Evolutionary conservation across 2,113 vertebrate species (phyloP), one percentile per base, ranked within the genome.

Genomic region (Ictalurus punctatus): DNA sequence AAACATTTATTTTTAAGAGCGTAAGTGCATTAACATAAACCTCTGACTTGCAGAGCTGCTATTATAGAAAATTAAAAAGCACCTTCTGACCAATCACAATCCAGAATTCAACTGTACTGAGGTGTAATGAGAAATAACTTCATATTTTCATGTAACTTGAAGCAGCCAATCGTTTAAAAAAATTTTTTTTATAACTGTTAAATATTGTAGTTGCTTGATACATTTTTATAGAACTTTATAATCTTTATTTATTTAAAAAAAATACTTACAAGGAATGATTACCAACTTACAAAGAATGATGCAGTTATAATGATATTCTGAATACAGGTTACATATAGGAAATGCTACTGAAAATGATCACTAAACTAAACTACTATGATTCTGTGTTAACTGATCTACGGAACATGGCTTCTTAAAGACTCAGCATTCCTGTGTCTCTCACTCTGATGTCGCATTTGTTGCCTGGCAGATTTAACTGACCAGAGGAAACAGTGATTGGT

Each of bases 381-480:
- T 37, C 23, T 74, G 7, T 40, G 37, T 1, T 40, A 37, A 7
- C 21, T 48, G 74, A 27, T 52, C 23, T 52, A n/a, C 52, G 13
- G 56, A 12, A 13, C 40, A 81, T 23, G 9, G 21, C 82, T 83
- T 63, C 34, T 2, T 48, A 27, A 23, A 76, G 40, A 4, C 74
- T 40, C 10, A 63, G 27, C 37, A 63, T 44, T 63, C 59, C 59
- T 83, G 3, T 3, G 10, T 65, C 5, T 65, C 83, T 27, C 0
- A 2, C 23, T 67, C 40, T 48, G 34, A 37, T 44, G 34, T 44
- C 0, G 1, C 6, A 5, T 67, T 86, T 79, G 86, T 90, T 85
- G 54, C 89, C 82, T 52, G 86, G 81, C 89, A 81, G 78, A 81
- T 30, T 79, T 56, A 58, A 81, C 17, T 87, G 86, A 88, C 69